These are phyloP conservation scores for Folsomia candida DNA, from an alignment of 2,888 invertebrate genomes.

Conservation along the genomic window DNA sequence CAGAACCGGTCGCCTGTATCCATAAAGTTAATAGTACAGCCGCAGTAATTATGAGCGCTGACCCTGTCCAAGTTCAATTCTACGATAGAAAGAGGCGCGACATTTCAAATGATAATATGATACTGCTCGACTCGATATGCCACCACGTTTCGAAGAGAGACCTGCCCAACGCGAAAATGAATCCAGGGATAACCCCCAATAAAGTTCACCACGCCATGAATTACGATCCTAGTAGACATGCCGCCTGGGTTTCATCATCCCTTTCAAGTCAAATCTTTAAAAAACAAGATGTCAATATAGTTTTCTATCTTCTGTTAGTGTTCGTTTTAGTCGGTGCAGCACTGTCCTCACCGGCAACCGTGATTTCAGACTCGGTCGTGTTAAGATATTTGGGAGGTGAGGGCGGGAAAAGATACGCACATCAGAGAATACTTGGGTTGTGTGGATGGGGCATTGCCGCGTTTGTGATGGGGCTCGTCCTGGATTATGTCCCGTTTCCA, in stretches of 20 bases:
- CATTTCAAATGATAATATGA: too few species aligned
- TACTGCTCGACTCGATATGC: too few species aligned
- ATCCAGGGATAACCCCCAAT: conserved; percentile 68
- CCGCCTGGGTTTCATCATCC: conserved; percentile 80
- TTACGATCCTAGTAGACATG: conserved; percentile 67
- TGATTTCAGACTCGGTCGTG: conserved; percentile 88
- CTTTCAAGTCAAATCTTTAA: conserved; percentile 92
- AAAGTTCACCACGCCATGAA: conserved; percentile 72
- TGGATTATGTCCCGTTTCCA: conserved; percentile 95
- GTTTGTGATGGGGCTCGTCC: conserved; percentile 94
- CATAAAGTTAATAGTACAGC: conserved; percentile 63
- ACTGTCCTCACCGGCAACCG: conserved; percentile 91
- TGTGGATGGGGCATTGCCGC: conserved; percentile 97
- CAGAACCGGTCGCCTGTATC: conserved; percentile 87
- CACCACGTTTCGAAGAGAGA: conserved; percentile 53
- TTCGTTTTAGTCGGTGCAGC: conserved; percentile 95
- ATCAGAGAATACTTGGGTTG: conserved; percentile 97
- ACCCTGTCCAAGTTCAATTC: conserved; percentile 26
- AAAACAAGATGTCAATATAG: conserved; percentile 79
- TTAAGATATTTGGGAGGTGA: conserved; percentile 83
- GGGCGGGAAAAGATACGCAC: conserved; percentile 70
- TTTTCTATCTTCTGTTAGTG: conserved; percentile 87
- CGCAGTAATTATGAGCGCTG: conserved; percentile 53
- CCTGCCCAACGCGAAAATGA: conserved; percentile 52
- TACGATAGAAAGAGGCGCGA: conserved; percentile 34